These are phyloP conservation scores for Scophthalmus maximus DNA, from an alignment of 2,113 vertebrate species.

Conservation along the genomic window DNA sequence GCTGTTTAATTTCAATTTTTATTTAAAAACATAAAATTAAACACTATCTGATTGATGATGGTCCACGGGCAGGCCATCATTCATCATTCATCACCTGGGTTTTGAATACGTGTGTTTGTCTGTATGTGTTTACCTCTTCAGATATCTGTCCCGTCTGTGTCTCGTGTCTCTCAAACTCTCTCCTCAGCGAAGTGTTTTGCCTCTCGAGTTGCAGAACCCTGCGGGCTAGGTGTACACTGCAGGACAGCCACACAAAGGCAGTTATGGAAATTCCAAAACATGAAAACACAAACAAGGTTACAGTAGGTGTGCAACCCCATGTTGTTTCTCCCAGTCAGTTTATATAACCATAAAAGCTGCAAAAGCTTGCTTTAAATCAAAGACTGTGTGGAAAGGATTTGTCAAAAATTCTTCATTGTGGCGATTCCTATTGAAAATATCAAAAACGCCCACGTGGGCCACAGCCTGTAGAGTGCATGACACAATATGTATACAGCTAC, in stretches of 20 bases:
- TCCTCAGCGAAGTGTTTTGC: conserved; percentile 91
- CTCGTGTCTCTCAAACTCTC: conserved; percentile 90
- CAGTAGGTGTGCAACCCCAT: conserved; percentile 25
- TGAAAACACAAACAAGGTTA: conserved; percentile 45
- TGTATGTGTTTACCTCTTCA: conserved; percentile 86
- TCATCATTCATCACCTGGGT: too few relatives aligned
- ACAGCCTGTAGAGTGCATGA: too few relatives aligned
- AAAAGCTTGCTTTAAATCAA: neutral
- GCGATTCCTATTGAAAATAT: neutral
- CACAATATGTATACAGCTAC: neutral
- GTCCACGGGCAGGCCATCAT: neutral
- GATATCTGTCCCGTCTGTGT: conserved; percentile 86
- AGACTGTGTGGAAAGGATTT: neutral
- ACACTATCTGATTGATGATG: neutral
- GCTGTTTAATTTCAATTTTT: neutral
- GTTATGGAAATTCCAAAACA: conserved; percentile 39
- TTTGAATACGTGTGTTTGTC: neutral
- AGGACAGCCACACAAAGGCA: conserved; percentile 46
- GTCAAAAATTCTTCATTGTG: neutral
- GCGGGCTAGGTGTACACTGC: conserved; percentile 96
- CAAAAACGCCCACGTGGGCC: neutral
- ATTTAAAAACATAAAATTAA: neutral
- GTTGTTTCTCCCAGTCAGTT: conserved; percentile 9
- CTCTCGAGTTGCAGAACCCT: conserved; percentile 95
- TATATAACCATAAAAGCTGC: neutral